Evolutionary conservation across 2,797 vertebrate species (phyloP).

Genomic region (Anisognathus igniventris): DNA sequence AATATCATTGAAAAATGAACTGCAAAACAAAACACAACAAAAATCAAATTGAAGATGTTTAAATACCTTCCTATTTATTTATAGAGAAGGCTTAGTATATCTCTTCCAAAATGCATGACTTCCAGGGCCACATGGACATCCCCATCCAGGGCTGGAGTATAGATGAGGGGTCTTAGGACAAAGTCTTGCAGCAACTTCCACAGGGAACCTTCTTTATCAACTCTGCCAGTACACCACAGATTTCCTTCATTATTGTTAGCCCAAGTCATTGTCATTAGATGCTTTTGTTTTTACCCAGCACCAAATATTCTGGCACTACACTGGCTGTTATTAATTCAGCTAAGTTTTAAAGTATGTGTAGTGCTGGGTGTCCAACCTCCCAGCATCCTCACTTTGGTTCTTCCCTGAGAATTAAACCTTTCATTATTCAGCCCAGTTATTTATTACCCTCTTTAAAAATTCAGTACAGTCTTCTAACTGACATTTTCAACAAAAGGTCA

Average conservation of each 20-base stretch:
- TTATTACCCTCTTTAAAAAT: conserved; percentile 34
- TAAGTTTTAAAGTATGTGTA: not conserved
- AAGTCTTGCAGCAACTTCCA: not conserved
- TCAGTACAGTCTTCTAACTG: conserved; percentile 27
- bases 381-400: not conserved
- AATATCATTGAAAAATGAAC: not conserved
- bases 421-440: conserved; percentile 9
- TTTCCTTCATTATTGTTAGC: not conserved
- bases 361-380: not conserved
- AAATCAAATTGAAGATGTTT: not conserved
- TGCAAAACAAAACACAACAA: not conserved
- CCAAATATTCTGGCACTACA: not conserved
- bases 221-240: not conserved
- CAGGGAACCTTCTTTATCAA: not conserved
- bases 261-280: not conserved
- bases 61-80: not conserved
- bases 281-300: not conserved
- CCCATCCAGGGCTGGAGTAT: not conserved
- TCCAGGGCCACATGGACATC: rapidly evolving
- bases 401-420: not conserved
- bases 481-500: conserved; percentile 59
- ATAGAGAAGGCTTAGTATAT: not conserved
- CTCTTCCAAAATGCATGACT: not conserved
- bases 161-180: rapidly evolving
- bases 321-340: not conserved